Percentiles rank a stretch among this genome's conserved stretches.
Evolutionary conservation across 1,140 invertebrate genomes (phyloP).

Genomic region (Ylistrum balloti): DNA sequence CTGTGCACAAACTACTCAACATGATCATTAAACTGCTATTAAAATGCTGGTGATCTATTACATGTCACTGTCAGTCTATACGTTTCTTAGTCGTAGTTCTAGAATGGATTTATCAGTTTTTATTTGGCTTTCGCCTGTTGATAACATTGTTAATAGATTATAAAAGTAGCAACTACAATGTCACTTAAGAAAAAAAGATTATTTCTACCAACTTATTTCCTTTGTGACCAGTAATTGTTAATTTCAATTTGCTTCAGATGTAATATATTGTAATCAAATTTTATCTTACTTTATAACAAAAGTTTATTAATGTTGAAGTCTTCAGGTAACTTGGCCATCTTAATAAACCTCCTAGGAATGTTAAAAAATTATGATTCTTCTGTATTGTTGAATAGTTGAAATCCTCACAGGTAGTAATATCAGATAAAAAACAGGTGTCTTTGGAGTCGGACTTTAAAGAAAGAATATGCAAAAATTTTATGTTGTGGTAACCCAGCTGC

Average conservation of each 20-base stretch:
- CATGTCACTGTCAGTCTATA: neutral
- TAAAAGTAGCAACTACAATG: neutral
- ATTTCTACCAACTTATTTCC: no score
- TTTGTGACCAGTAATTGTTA: neutral
- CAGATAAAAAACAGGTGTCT: no score
- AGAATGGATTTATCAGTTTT: neutral
- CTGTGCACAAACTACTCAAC: neutral
- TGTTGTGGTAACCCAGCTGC: no score
- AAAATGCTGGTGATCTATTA: neutral
- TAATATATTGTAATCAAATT: neutral
- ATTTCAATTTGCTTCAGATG: neutral
- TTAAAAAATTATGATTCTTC: no score
- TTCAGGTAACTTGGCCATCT: neutral
- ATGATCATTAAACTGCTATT: neutral
- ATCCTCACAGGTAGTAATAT: no score
- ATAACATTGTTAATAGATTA: neutral
- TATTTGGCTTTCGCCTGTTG: neutral
- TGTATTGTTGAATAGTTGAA: no score
- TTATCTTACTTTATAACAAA: neutral
- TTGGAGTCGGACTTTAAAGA: no score
- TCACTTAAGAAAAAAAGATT: neutral
- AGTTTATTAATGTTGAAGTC: neutral
- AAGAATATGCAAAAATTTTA: no score
- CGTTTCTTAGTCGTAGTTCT: constrained; percentile 1
- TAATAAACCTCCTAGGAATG: neutral